phyloP scores from a whole-genome alignment of 2,888 invertebrate species.

The Lobophora halterata region DNA sequence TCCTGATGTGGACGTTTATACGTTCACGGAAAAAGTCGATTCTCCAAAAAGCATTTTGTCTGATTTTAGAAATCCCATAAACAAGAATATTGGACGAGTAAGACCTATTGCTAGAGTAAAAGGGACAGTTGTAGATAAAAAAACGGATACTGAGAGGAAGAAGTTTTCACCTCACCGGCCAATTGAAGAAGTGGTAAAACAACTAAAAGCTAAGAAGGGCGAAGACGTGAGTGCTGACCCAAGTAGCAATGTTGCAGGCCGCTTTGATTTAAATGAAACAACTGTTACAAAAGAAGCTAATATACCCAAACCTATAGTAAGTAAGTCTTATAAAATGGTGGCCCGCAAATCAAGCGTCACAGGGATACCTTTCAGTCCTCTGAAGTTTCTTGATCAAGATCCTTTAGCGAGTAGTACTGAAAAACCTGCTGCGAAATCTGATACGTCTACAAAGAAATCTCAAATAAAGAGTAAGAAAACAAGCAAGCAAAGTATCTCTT shows the following conservation, averaged over 20 bases:
- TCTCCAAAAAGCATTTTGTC: constrained; percentile 73
- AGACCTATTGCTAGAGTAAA: constrained; percentile 75
- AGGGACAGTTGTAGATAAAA: constrained; percentile 73
- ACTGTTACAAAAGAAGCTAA: constrained; percentile 51
- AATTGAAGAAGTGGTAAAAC: constrained; percentile 74
- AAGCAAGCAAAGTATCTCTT: constrained; percentile 54
- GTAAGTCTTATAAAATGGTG: constrained; percentile 78
- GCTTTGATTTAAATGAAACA: constrained; percentile 35
- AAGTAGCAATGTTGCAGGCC: constrained; percentile 36
- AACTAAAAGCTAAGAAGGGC: constrained; percentile 66
- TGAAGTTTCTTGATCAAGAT: constrained; percentile 66
- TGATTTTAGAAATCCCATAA: constrained; percentile 65
- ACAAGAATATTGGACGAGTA: constrained; percentile 68
- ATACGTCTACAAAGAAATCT: constrained; percentile 45
- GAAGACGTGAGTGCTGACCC: constrained; percentile 54
- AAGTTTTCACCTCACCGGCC: constrained; percentile 72
- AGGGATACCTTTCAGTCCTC: constrained; percentile 74
- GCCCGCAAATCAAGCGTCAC: constrained; percentile 74
- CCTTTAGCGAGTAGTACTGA: constrained; percentile 42
- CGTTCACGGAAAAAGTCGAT: constrained; percentile 74
- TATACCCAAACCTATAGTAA: constrained; percentile 66
- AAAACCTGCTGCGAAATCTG: constrained; percentile 35
- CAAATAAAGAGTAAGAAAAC: constrained; percentile 52
- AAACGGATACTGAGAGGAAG: constrained; percentile 66
- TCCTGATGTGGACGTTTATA: constrained; percentile 72